A percentile compares a stretch with the other conserved stretches of the same genome.
Evolutionary conservation across 2,797 vertebrate species (phyloP).

Genomic region (Catamblyrhynchus diadema): DNA sequence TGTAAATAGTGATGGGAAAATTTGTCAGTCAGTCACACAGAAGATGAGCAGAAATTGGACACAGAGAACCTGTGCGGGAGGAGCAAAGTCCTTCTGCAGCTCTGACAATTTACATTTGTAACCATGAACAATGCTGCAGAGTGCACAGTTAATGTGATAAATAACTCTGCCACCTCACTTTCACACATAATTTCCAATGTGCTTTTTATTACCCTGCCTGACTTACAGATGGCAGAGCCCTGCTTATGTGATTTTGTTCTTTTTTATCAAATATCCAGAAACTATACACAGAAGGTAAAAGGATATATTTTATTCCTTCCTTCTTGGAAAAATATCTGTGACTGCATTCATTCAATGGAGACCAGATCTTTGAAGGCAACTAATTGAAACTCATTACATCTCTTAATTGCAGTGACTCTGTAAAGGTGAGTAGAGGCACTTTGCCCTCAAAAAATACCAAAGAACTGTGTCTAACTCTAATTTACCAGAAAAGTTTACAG

Average conservation of each 20-base stretch:
- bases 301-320: not conserved
- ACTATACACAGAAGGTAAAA: not conserved
- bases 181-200: not conserved
- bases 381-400: not conserved
- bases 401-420: not conserved
- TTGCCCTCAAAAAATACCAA: not conserved
- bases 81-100: not conserved
- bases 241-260: not conserved
- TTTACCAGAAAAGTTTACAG: not conserved
- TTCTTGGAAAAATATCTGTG: not conserved
- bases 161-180: not conserved
- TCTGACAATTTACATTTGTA: not conserved
- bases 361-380: not conserved
- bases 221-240: not conserved
- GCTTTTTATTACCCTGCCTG: not conserved
- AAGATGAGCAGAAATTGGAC: not conserved
- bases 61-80: not conserved
- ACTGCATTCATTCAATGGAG: accelerated
- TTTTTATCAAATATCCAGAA: not conserved
- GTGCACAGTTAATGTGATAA: not conserved
- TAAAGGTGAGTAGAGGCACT: not conserved
- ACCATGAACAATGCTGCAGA: not conserved
- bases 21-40: not conserved
- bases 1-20: not conserved
- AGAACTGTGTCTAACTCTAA: not conserved